Conservation (phyloP, 1,140 invertebrate genomes). For the Drosophila dunni region DNA sequence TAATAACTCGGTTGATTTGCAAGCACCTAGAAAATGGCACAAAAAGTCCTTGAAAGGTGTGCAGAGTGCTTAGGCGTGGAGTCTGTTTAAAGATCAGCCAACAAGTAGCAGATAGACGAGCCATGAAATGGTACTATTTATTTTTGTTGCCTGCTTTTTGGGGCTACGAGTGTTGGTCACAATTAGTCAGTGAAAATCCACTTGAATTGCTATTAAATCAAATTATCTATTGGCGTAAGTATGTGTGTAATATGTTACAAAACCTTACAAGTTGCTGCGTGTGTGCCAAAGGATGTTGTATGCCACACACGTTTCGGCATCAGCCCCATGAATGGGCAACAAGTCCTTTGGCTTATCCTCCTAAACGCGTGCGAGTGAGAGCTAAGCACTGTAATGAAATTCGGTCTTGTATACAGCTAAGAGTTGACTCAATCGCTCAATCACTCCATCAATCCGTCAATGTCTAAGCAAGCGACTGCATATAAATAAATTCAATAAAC, state of each 20-base stretch:
- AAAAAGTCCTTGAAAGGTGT: too few species aligned
- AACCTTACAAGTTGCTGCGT: background rate
- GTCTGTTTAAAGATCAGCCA: too few species aligned
- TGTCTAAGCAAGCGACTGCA: conserved; percentile 60
- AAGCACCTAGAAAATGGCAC: background rate
- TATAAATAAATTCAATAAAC: conserved; percentile 80
- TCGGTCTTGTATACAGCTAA: conserved; percentile 2
- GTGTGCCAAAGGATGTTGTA: background rate
- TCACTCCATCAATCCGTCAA: conserved; percentile 62
- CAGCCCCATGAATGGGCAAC: background rate
- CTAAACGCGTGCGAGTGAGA: too few species aligned
- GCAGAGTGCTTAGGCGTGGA: too few species aligned
- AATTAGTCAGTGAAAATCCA: background rate
- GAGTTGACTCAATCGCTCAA: conserved; percentile 48
- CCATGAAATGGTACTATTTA: too few species aligned
- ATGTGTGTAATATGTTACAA: background rate
- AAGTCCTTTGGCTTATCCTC: background rate
- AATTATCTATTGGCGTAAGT: too few species aligned
- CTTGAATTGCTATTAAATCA: background rate
- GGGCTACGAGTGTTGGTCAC: background rate
- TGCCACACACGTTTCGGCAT: background rate
- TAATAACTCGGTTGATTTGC: background rate
- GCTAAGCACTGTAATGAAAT: conserved; percentile 12
- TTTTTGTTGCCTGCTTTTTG: background rate
- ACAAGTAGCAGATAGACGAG: too few species aligned